Evolutionary conservation across 2,888 invertebrate genomes (phyloP), one percentile per base, ranked within the genome.

Genomic region (Liopterus haemorrhoidalis): DNA sequence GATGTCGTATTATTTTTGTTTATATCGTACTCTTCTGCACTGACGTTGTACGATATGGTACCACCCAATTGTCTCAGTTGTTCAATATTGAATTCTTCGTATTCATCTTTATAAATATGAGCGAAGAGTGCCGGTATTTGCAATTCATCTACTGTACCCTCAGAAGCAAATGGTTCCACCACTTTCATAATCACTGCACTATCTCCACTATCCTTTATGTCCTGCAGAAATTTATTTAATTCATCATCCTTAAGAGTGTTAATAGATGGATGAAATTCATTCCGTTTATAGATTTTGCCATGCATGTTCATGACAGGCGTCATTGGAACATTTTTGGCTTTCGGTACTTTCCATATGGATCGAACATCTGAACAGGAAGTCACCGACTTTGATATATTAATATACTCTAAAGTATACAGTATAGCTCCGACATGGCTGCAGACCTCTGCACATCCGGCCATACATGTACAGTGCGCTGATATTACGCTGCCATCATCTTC

Each of bases 341-440:
- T 15, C 18, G 32, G 35, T 3, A 46, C 39, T 15, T 39, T 39
- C 46, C 42, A 49, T 5, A 28, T 2, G 4, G 44, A 16, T 14
- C 22, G 27, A 9, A 51, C 42, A 45, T 47, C 51, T 5, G 51
- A 47, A 16, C 42, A 46, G 14, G 46, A 44, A 14, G 33, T 40
- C 11, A 4, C 19, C 24, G 21, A 21, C 24, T 35, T 21, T 8
- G 24, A 14, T 21, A 22, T 12, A n/a, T 20, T n/a, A n/a, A 24
- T 24, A 21, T 20, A 35, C 15, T 35, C 35, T 19, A 20, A 21
- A 6, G 44, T 40, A 45, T 32, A 49, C 8, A 49, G 16, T 2
- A 45, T 20, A 2, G 36, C 49, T 19, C 31, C 49, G 4, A 49
- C 36, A 41, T 49, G 49, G 19, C 41, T 42, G 37, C 49, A 45